A percentile compares a stretch with the other conserved stretches of the same genome.
These are phyloP conservation scores for Solen grandis DNA, from an alignment of 1,140 invertebrate species.

Conservation along the genomic window DNA sequence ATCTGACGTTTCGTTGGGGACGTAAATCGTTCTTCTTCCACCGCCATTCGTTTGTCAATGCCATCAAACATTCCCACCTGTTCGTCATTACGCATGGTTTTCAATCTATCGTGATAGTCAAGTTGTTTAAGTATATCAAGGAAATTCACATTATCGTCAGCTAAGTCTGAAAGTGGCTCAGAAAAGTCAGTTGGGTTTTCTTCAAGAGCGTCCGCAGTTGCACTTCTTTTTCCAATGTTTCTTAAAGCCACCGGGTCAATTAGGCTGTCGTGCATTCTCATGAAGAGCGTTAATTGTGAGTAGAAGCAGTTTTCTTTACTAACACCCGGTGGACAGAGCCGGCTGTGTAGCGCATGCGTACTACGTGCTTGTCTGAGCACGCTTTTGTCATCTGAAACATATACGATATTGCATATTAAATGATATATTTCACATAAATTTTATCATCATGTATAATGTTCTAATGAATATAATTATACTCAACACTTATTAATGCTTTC, in stretches of 20 bases:
- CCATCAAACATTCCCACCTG: neutral
- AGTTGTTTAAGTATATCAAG: neutral
- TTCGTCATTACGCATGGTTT: neutral
- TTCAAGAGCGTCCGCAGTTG: neutral
- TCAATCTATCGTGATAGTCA: neutral
- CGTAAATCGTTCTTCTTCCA: neutral
- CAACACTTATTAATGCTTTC: too few relatives aligned
- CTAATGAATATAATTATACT: too few relatives aligned
- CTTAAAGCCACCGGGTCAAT: slow-evolving; percentile 8
- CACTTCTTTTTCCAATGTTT: slow-evolving; percentile 26
- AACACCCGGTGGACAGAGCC: slow-evolving; percentile 17
- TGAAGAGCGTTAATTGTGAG: slow-evolving; percentile 23
- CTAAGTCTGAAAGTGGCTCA: neutral
- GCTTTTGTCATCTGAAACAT: slow-evolving; percentile 4
- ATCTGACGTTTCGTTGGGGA: slow-evolving; percentile 9
- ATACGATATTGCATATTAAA: too few relatives aligned
- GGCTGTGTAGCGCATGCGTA: slow-evolving; percentile 11
- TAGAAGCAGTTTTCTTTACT: slow-evolving; percentile 24
- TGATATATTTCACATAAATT: too few relatives aligned
- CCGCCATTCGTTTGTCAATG: neutral
- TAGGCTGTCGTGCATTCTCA: slow-evolving; percentile 28
- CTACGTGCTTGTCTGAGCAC: slow-evolving; percentile 2
- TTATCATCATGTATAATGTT: too few relatives aligned
- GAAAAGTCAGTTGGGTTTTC: neutral
- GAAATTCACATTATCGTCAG: too few relatives aligned